Base-by-base conservation (phyloP, 2,113 vertebrate species). In the Gobio gobio region DNA sequence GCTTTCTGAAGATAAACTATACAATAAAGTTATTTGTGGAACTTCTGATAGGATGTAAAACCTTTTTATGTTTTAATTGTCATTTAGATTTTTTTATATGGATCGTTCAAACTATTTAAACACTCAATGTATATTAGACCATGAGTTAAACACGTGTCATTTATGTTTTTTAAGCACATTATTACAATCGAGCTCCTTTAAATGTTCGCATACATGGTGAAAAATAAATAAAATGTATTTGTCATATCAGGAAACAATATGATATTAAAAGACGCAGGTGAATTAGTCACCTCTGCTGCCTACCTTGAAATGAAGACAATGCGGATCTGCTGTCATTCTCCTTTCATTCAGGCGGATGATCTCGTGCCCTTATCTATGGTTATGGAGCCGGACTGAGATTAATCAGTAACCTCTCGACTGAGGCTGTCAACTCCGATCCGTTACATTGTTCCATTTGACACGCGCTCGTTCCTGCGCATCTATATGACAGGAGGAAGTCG, bases 391-490 rank as follows among this genome's bases (percentile, higher is more conserved):
- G 87, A 86, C 90, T 83, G 86, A 85, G 88, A 83, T 93, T 93
- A 93, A 94, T 94, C 84, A 91, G 90, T 95, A 93, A 92, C 91
- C 92, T 89, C 84, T 87, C 87, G 70, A 81, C 73, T 86, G 74
- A 88, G 89, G 87, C 87, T 91, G 70, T 86, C 78, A 66, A 80
- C 56, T 88, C 87, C 81, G 82, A 88, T 84, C 86, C 86, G 87
- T 94, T 90, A 92, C 92, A 91, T 90, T 89, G 90, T 88, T 86
- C 90, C 90, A 88, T 90, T 87, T 90, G 88, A 86, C 90, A 88
- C 83, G 88, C 85, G 85, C 77, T 86, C 89, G 24, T 36, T 87
- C 85, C 87, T 81, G 81, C 85, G 89, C 86, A 70, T 86, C 87
- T 87, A 45, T 75, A 70, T 75, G 36, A 70, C 24, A 77, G 89